Conservation (phyloP, 2,113 vertebrate genomes). For the Falco punctatus region DNA sequence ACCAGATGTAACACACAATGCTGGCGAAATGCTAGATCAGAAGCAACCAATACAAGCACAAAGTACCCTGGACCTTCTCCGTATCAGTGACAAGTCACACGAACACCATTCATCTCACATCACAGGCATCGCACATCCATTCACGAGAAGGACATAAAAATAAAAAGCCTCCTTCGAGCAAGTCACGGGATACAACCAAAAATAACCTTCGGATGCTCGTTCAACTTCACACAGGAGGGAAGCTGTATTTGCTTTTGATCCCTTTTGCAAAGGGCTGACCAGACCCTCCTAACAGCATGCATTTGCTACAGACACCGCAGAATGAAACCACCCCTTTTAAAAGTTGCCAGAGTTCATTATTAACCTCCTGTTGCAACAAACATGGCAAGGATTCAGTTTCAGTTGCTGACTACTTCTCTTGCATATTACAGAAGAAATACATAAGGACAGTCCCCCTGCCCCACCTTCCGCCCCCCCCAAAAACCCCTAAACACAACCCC, state of each 20-base stretch:
- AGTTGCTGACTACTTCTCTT: slow-evolving; percentile 22
- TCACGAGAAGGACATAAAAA: not conserved
- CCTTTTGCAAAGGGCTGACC: not conserved
- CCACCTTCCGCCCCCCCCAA: too few relatives aligned
- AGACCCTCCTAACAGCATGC: not conserved
- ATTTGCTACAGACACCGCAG: not conserved
- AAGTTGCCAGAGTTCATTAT: slow-evolving; percentile 42
- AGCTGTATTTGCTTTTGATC: not conserved
- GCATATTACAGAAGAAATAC: not conserved
- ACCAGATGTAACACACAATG: rapidly evolving
- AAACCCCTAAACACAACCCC: not conserved
- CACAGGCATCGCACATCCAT: not conserved
- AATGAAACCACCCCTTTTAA: not conserved
- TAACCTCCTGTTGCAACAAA: slow-evolving; percentile 51
- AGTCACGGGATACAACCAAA: not conserved
- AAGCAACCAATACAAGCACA: rapidly evolving
- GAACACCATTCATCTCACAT: not conserved
- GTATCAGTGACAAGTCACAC: not conserved
- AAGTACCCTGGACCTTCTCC: not conserved
- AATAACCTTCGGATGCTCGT: rapidly evolving
- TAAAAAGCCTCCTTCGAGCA: not conserved
- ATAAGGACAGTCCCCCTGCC: not conserved
- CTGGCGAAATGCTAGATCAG: rapidly evolving
- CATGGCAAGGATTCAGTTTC: slow-evolving; percentile 52
- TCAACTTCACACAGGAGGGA: not conserved